Conservation (phyloP, 2,797 vertebrate species). For the Sebastiscus albofasciatus region DNA sequence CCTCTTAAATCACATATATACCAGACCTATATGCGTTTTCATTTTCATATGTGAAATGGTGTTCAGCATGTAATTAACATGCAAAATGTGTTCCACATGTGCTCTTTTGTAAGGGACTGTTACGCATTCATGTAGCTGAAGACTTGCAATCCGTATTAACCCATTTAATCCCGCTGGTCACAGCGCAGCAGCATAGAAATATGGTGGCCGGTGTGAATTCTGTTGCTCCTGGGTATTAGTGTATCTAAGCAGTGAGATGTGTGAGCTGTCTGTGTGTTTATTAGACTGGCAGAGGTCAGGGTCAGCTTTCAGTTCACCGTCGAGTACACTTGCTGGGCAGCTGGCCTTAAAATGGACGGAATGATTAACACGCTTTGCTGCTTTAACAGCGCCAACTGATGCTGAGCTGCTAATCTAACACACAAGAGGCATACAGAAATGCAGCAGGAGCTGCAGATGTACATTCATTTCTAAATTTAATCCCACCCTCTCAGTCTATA, state of each 20-base stretch:
- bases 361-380: background rate
- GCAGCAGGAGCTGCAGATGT: background rate
- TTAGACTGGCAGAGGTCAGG: background rate
- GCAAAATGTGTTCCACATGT: background rate
- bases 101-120: background rate
- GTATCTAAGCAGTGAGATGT: background rate
- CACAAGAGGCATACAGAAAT: background rate
- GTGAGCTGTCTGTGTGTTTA: slow-evolving; percentile 11
- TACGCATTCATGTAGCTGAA: background rate
- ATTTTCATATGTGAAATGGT: background rate
- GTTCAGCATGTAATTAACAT: background rate
- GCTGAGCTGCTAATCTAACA: slow-evolving; percentile 3
- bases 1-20: background rate
- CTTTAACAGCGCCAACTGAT: background rate
- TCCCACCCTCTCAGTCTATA: background rate
- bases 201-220: background rate
- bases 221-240: slow-evolving; percentile 4
- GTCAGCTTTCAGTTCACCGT: background rate
- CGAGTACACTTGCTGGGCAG: background rate
- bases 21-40: background rate
- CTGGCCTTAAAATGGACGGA: background rate
- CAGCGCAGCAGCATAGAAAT: background rate
- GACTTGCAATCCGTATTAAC: background rate
- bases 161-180: slow-evolving; percentile 1
- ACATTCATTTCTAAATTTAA: slow-evolving; percentile 10